Evolutionary conservation across 2,888 invertebrate genomes (phyloP).

Genomic region (Podotricha telesiphe): DNA sequence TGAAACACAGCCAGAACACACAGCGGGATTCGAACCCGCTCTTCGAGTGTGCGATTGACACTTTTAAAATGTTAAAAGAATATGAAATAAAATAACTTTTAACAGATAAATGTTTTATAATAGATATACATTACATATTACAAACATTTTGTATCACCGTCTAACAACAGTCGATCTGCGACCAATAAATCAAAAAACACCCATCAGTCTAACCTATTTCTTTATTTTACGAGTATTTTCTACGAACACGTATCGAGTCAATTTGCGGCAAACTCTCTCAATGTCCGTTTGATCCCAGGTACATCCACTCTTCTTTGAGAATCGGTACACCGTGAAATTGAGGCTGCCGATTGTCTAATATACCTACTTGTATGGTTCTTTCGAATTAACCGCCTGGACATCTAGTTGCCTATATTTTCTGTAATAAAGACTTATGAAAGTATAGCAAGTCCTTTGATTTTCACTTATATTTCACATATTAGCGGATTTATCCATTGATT

Average conservation of each 20-base stretch:
- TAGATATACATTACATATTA: too few relatives aligned
- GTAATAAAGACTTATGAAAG: too few relatives aligned
- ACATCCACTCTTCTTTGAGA: constrained; percentile 59
- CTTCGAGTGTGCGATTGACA: too few relatives aligned
- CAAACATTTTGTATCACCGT: too few relatives aligned
- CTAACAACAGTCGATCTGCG: neutral
- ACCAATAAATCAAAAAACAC: constrained; percentile 14
- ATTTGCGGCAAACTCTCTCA: constrained; percentile 57
- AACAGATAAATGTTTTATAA: too few relatives aligned
- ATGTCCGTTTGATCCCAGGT: constrained; percentile 59
- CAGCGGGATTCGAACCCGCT: too few relatives aligned
- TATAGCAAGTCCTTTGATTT: too few relatives aligned
- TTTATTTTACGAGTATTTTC: constrained; percentile 42
- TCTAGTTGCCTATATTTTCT: neutral
- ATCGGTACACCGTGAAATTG: constrained; percentile 71
- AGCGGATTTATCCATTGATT: too few relatives aligned
- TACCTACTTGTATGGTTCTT: constrained; percentile 54
- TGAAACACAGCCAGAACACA: too few relatives aligned
- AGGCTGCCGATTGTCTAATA: constrained; percentile 68
- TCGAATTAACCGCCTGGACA: neutral
- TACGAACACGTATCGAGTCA: constrained; percentile 48
- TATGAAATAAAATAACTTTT: too few relatives aligned
- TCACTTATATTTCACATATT: too few relatives aligned
- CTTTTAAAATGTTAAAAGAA: too few relatives aligned
- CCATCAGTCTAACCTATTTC: neutral